Conservation (phyloP, 1,140 invertebrate species). For the Wiebesia pumilae region DNA sequence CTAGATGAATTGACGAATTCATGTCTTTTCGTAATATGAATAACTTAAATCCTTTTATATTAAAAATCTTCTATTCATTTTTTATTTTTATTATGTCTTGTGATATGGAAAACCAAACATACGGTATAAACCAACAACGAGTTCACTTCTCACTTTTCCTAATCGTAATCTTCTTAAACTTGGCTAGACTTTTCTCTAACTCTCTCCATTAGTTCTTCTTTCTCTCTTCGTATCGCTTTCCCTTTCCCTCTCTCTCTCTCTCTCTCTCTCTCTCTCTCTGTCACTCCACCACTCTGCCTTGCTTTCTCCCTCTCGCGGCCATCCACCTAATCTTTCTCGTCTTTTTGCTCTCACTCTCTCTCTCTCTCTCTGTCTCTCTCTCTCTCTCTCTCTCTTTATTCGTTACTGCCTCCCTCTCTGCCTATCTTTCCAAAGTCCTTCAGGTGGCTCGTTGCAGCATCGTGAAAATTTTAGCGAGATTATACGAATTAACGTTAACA, state of each 20-base stretch:
- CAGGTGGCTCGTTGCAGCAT: not conserved
- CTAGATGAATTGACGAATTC: not conserved
- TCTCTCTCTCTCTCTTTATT: not conserved
- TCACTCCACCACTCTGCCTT: not conserved
- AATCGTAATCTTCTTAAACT: slow-evolving; percentile 42
- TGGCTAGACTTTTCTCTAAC: not conserved
- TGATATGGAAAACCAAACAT: not conserved
- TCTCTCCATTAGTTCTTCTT: not conserved
- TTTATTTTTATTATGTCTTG: not conserved
- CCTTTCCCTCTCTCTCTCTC: not conserved
- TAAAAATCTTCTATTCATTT: not conserved
- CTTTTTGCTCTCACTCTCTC: not conserved
- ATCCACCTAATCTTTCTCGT: too few species aligned
- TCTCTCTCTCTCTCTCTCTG: not conserved
- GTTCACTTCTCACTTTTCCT: not conserved
- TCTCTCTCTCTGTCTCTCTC: not conserved
- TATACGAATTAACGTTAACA: slow-evolving; percentile 39
- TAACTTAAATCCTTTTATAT: not conserved
- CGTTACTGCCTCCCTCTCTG: not conserved
- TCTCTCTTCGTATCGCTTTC: not conserved
- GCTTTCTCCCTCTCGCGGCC: not conserved
- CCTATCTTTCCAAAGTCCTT: not conserved
- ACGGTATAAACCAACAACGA: slow-evolving; percentile 7
- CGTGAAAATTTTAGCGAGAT: slow-evolving; percentile 38
- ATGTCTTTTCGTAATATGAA: not conserved